A percentile compares a stretch with the other conserved stretches of the same genome.
Conservation (phyloP, 2,888 invertebrate species). For the Andrena camellia region DNA sequence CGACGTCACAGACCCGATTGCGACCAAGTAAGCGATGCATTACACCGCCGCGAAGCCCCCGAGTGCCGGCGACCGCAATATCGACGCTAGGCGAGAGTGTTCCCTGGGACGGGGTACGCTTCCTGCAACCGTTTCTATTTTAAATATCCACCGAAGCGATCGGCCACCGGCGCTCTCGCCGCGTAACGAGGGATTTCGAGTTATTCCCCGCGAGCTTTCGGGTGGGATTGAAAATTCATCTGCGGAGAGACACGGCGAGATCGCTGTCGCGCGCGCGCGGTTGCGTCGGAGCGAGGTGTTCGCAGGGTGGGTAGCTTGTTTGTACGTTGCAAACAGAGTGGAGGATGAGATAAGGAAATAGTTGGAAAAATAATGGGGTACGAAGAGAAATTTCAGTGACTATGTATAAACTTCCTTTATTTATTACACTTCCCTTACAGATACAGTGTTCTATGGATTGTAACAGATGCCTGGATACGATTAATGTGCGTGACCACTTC, state of each 20-base stretch:
- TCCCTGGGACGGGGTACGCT: background rate
- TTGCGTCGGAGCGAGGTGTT: background rate
- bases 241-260: background rate
- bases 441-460: background rate
- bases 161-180: background rate
- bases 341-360: background rate
- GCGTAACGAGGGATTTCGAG: constrained; percentile 6
- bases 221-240: background rate
- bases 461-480: no score
- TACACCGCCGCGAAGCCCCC: constrained; percentile 8
- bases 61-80: constrained; percentile 4
- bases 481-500: no score
- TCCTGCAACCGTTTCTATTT: background rate
- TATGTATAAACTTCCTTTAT: no score
- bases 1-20: constrained; percentile 41
- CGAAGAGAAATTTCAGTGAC: no score
- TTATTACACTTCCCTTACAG: no score
- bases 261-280: background rate
- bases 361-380: background rate
- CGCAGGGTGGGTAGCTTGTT: background rate
- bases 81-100: background rate
- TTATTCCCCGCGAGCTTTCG: background rate
- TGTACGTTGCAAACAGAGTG: background rate
- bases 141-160: background rate
- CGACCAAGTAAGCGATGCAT: constrained; percentile 35